These are phyloP conservation scores for Pocillopora verrucosa DNA, from an alignment of 64 coral and sea anemone genomes.

Conservation along the genomic window DNA sequence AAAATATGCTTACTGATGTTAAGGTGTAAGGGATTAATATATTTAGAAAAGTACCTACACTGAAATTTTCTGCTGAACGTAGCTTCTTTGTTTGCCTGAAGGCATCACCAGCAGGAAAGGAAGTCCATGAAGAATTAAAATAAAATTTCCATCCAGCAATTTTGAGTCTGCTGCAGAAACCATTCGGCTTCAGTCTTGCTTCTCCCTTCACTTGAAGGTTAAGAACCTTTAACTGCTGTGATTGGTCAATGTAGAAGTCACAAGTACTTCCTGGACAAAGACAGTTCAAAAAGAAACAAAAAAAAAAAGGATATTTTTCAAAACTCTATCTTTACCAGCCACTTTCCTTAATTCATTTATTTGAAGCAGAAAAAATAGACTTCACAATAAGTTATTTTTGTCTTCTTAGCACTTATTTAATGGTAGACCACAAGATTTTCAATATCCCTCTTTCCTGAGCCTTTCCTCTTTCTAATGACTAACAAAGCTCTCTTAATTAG, in stretches of 20 bases:
- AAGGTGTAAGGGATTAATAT: neutral
- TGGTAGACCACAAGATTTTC: too few species aligned
- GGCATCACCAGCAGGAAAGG: neutral
- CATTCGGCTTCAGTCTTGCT: neutral
- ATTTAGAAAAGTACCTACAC: too few species aligned
- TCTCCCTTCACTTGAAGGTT: neutral
- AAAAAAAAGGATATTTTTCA: neutral
- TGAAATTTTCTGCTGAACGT: too few species aligned
- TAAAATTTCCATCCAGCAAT: conserved; percentile 32
- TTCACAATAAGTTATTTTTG: too few species aligned
- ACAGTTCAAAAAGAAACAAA: neutral
- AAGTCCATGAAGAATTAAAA: conserved; percentile 10
- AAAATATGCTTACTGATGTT: too few species aligned
- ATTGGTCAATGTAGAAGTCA: neutral
- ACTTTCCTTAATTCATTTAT: too few species aligned
- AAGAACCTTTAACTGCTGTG: conserved; percentile 5
- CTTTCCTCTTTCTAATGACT: too few species aligned
- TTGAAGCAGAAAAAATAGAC: too few species aligned
- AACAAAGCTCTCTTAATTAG: too few species aligned
- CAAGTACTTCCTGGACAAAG: neutral
- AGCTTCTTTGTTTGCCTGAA: too few species aligned
- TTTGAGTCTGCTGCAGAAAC: neutral
- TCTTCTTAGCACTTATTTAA: too few species aligned
- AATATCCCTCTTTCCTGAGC: too few species aligned
- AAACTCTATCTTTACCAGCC: neutral